Evolutionary conservation across 30 jellyfish, hydroid and myxozoan species (phyloP).

Genomic region (Chrysaora quinquecirrha): DNA sequence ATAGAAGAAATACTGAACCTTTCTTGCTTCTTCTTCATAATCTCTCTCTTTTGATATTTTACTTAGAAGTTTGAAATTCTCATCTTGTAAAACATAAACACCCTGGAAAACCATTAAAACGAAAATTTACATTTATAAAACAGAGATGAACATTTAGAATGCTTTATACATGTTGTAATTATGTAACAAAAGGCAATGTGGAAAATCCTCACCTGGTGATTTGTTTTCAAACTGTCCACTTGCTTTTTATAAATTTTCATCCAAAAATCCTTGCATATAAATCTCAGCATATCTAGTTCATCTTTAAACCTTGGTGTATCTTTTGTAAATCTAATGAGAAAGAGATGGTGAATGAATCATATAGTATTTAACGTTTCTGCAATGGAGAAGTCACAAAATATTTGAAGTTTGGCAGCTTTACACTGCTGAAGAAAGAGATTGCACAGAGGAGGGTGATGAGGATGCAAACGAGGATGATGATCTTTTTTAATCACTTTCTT

Average conservation of each 20-base stretch:
- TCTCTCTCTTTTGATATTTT: slow-evolving; percentile 72
- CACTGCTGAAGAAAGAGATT: too few species aligned
- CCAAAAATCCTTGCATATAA: slow-evolving; percentile 95
- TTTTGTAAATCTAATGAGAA: slow-evolving; percentile 72
- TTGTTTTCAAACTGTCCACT: slow-evolving; percentile 95
- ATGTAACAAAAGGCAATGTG: not conserved
- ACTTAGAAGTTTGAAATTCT: slow-evolving; percentile 66
- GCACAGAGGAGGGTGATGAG: too few species aligned
- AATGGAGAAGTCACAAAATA: too few species aligned
- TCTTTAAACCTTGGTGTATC: slow-evolving; percentile 91
- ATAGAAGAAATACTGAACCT: slow-evolving; percentile 44
- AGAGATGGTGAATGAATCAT: too few species aligned
- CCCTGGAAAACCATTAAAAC: slow-evolving; percentile 51
- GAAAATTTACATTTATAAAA: too few species aligned
- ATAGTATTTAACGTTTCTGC: too few species aligned
- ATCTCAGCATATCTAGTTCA: slow-evolving; percentile 89
- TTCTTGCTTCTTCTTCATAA: slow-evolving; percentile 59
- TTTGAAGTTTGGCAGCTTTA: too few species aligned
- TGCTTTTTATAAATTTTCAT: slow-evolving; percentile 78
- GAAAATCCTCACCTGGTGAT: slow-evolving; percentile 70
- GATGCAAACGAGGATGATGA: too few species aligned
- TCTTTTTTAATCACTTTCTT: too few species aligned
- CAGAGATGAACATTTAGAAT: too few species aligned
- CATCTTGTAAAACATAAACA: slow-evolving; percentile 89
- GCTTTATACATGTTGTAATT: too few species aligned